Percentiles rank a stretch among this genome's conserved stretches.
Evolutionary conservation across 2,797 vertebrate genomes (phyloP).

Genomic region (Arrhamphus sclerolepis): DNA sequence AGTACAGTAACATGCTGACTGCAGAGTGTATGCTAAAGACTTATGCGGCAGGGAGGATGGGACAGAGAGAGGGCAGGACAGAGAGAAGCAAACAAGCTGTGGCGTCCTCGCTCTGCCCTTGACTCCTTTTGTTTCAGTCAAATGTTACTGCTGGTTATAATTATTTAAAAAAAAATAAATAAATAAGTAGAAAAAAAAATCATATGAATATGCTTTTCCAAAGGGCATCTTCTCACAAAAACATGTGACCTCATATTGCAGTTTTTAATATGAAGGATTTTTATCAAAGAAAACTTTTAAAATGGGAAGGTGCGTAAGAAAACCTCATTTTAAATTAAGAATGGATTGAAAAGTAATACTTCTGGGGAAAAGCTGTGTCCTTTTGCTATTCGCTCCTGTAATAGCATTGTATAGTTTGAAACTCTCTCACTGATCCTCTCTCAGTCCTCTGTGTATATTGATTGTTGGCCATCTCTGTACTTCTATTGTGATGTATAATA

Average conservation of each 20-base stretch:
- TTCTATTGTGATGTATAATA: conserved; percentile 90
- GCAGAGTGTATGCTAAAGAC: conserved; percentile 57
- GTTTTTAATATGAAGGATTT: conserved; percentile 86
- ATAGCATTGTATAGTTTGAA: conserved; percentile 79
- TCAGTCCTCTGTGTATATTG: conserved; percentile 81
- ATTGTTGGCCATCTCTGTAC: conserved; percentile 86
- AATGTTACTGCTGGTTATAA: conserved; percentile 48
- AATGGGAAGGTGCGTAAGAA: conserved; percentile 68
- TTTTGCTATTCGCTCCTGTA: conserved; percentile 72
- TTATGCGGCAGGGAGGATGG: conserved; percentile 45
- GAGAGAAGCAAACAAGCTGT: conserved; percentile 55
- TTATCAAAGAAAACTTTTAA: conserved; percentile 76
- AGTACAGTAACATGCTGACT: conserved; percentile 57
- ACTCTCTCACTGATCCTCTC: conserved; percentile 78
- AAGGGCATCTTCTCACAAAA: conserved; percentile 72
- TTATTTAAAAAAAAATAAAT: conserved; percentile 22
- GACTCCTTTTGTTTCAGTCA: conserved; percentile 44
- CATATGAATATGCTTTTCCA: conserved; percentile 42
- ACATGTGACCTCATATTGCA: conserved; percentile 71
- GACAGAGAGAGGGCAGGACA: conserved; percentile 64
- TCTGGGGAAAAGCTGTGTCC: conserved; percentile 61
- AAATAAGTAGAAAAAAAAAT: conserved; percentile 20
- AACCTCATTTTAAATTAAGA: conserved; percentile 81
- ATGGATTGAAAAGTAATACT: conserved; percentile 67
- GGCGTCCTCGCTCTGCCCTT: conserved; percentile 60